Evolutionary conservation across 2,888 invertebrate genomes (phyloP).

Genomic region (Monopis laevigella): DNA sequence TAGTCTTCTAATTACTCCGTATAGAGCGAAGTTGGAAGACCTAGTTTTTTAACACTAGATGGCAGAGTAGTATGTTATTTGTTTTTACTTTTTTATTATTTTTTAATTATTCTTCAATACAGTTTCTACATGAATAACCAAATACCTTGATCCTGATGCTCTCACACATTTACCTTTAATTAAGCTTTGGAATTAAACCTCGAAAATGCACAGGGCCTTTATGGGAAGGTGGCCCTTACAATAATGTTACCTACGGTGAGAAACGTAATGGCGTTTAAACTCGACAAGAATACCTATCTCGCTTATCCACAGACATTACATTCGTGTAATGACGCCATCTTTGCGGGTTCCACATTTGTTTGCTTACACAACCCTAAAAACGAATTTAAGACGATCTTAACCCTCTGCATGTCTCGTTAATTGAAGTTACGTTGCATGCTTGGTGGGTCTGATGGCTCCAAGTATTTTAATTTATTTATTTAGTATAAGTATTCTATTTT

Average conservation of each 20-base stretch:
- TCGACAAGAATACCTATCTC: slow-evolving; percentile 8
- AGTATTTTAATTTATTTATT: too few species aligned
- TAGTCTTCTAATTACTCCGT: too few species aligned
- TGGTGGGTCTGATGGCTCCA: too few species aligned
- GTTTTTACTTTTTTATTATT: too few species aligned
- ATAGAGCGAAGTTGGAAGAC: too few species aligned
- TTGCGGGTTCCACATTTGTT: slow-evolving; percentile 6
- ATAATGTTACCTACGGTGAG: slow-evolving; percentile 6
- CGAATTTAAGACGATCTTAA: slow-evolving; percentile 5
- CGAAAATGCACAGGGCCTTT: slow-evolving; percentile 5
- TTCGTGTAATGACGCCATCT: slow-evolving; percentile 6
- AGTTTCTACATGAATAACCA: too few species aligned
- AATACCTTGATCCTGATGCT: too few species aligned
- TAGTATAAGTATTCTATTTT: too few species aligned
- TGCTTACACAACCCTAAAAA: slow-evolving; percentile 10
- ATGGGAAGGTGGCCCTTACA: neutral
- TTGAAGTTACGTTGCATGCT: neutral
- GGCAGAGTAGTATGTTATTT: too few species aligned
- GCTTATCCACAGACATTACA: slow-evolving; percentile 6
- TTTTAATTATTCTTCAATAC: too few species aligned
- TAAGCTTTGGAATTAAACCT: too few species aligned
- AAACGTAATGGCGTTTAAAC: slow-evolving; percentile 10
- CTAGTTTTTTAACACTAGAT: too few species aligned
- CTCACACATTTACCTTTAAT: slow-evolving; percentile 5
- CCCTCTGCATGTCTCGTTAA: neutral